These are phyloP conservation scores for Ramphastos sulfuratus DNA, from an alignment of 2,113 vertebrate species.

Conservation along the genomic window DNA sequence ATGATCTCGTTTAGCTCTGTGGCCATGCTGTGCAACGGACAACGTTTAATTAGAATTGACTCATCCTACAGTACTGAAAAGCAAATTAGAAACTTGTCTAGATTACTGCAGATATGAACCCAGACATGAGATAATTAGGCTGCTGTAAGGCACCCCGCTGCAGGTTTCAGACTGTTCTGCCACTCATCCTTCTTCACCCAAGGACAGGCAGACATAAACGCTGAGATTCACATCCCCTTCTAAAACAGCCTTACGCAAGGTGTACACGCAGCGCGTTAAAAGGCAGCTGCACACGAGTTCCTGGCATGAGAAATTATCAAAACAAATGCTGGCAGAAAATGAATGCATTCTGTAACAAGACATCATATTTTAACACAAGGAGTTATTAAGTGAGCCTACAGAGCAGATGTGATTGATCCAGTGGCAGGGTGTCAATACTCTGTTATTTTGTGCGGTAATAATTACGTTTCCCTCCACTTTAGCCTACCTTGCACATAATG, in stretches of 20 bases:
- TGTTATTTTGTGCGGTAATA: background rate
- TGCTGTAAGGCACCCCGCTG: background rate
- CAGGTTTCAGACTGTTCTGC: background rate
- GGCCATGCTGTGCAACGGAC: background rate
- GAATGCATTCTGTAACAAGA: background rate
- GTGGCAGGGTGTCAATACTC: constrained; percentile 12
- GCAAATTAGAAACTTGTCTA: constrained; percentile 35
- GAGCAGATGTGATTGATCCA: background rate
- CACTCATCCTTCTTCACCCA: background rate
- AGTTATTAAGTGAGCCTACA: constrained; percentile 2
- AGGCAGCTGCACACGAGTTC: background rate
- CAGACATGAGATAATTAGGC: constrained; percentile 23
- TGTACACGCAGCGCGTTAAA: too few species aligned
- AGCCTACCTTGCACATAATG: background rate
- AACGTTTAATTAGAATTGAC: background rate
- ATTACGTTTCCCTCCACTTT: background rate
- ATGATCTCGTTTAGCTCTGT: background rate
- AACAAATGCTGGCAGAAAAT: constrained; percentile 21
- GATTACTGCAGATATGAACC: background rate
- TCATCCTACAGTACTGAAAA: background rate
- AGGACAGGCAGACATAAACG: background rate
- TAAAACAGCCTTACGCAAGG: background rate
- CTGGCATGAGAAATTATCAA: background rate
- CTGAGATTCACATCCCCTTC: background rate
- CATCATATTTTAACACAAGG: background rate